Evolutionary conservation across 2,797 vertebrate species (phyloP), one percentile per base, ranked within the genome.

Genomic region (Hyperoplus lanceolatus): DNA sequence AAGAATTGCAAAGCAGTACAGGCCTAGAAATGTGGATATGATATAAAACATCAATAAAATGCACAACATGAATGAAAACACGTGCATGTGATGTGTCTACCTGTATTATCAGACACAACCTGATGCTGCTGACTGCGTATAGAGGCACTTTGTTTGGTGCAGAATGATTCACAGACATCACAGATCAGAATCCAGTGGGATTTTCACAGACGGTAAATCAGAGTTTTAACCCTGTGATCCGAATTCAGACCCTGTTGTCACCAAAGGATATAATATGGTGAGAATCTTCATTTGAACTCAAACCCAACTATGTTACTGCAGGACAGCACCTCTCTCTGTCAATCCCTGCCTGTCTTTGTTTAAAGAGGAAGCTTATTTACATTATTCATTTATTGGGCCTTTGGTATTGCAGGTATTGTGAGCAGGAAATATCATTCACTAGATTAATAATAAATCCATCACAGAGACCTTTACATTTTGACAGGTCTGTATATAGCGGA

Each of bases 181-280:
- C 42, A 70, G 65, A 76, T 76, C 67, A 75, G 42, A 72, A 50
- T 74, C 63, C 42, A 59, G 62, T 4, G 12, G 38, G 38, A 79
- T 63, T 68, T 68, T 58, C 18, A 74, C 29, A 11, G 62, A 57
- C 4, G 16, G 51, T 71, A 70, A 79, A 82, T 75, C 43, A 41
- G 67, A 69, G 73, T 53, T 71, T 76, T 59, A 77, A 85, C n/a
- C 77, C 41, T 54, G 13, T 62, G 45, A 45, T 79, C 60, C 69
- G 70, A 70, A 73, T 63, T 63, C 63, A 58, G 68, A 43, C 4
- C 57, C 46, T 49, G 14, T 36, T 46, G 51, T 80, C 70, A 76
- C 46, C 70, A 21, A 8, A 14, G 6, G 36, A 56, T 59, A 54
- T 72, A 29, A 29, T 0, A 53, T 58, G 49, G 29, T 65, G 64